Evolutionary conservation across 2,888 invertebrate species (phyloP), one percentile per base, ranked within the genome.

Genomic region (Eremobia ochroleuca): DNA sequence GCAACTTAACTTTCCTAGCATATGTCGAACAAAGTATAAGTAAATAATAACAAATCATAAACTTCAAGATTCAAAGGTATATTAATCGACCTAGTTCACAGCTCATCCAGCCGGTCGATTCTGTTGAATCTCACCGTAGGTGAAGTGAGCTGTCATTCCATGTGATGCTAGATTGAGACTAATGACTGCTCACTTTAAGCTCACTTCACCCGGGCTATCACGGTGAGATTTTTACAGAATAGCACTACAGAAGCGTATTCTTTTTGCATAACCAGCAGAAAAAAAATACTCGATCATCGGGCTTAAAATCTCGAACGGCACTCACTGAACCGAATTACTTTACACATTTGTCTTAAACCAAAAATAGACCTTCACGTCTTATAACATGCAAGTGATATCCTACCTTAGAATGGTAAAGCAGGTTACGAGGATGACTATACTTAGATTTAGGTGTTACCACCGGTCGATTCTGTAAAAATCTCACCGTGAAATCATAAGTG

Each of bases 311-410:
- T 65, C 18, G 34, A 80, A 72, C 43, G n/a, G 52, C 55, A 71
- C 37, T 71, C 80, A 73, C 46, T 87, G 77, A 80, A 67, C 49
- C 69, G 80, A 62, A 79, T 76, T 65, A 86, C 55, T 79, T 81
- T 82, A 85, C 15, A 43, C 5, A 65, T 43, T 28, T 5, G 6
- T 28, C 43, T 21, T 65, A 21, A 28, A 28, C 0, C 43, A 28
- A 21, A 66, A 46, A 34, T 67, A 25, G 25, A 11, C 15, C 49
- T 49, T 49, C 9, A 49, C 0, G 25, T 49, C 8, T 9, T 31
- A 25, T 49, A 9, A 67, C 8, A 0, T 2, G 8, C 9, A 31
- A 31, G 31, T 49, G 13, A 31, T 25, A 67, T 67, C 31, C 3
- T 11, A 43, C 18, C 43, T 25, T 15, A 46, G 1, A 31, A 25